Evolutionary conservation across 2,888 invertebrate genomes (phyloP).

Genomic region (Megaustenia siamemsis): DNA sequence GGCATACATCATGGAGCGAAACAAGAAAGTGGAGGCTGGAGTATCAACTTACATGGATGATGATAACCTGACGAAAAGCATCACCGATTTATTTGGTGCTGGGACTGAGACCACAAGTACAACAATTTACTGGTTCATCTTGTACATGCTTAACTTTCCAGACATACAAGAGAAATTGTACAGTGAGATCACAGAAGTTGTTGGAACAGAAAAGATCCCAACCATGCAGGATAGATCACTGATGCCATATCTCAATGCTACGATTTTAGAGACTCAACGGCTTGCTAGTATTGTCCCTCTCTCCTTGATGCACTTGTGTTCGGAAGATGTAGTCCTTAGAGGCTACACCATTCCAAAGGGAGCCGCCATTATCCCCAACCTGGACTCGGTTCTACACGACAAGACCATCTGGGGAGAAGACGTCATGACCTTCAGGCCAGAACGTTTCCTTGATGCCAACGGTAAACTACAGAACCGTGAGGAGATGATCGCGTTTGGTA

Average conservation of each 20-base stretch:
- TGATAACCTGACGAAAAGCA: not conserved
- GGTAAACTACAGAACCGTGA: not conserved
- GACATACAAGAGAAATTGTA: conserved; percentile 80
- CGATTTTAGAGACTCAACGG: conserved; percentile 17
- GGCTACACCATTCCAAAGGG: not conserved
- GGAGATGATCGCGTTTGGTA: too few species aligned
- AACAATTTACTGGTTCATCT: conserved; percentile 90
- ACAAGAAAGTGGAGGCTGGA: not conserved
- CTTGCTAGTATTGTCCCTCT: not conserved
- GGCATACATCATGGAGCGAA: not conserved
- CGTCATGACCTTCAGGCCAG: too few species aligned
- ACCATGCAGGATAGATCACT: conserved; percentile 8
- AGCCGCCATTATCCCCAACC: too few species aligned
- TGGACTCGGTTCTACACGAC: not conserved
- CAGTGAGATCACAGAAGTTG: conserved; percentile 68
- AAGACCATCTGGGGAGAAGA: not conserved
- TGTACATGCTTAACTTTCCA: conserved; percentile 88
- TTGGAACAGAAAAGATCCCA: conserved; percentile 68
- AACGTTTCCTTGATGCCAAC: not conserved
- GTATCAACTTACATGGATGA: not conserved
- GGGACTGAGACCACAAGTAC: conserved; percentile 12
- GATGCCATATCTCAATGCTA: conserved; percentile 11
- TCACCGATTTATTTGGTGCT: not conserved
- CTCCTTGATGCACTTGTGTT: not conserved
- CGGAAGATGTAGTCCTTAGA: not conserved